Percentiles rank a stretch among this genome's conserved stretches.
Evolutionary conservation across 2,888 invertebrate genomes (phyloP).

Genomic region (Agrochola macilenta): DNA sequence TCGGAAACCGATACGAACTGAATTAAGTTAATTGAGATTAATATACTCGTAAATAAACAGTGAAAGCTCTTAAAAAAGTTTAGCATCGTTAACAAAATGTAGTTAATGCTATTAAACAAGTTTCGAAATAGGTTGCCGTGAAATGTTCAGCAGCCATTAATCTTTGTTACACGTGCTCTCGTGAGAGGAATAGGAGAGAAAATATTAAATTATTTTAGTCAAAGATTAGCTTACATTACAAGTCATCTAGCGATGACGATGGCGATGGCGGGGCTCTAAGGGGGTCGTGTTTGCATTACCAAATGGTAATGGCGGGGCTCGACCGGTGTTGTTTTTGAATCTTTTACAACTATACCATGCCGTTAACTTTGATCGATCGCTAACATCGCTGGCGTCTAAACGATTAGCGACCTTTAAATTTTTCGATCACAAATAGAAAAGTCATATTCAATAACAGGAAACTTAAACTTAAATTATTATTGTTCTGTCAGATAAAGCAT

Average conservation of each 20-base stretch:
- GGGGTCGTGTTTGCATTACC: too few relatives aligned
- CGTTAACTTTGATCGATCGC: conserved; percentile 29
- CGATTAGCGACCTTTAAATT: conserved; percentile 33
- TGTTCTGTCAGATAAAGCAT: too few relatives aligned
- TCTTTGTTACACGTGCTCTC: conserved; percentile 49
- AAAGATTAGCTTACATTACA: conserved; percentile 29
- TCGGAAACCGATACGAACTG: conserved; percentile 56
- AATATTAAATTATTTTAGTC: conserved; percentile 23
- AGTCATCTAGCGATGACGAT: conserved; percentile 26
- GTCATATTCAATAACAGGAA: conserved; percentile 22
- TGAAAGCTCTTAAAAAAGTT: conserved; percentile 23
- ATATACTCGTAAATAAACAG: conserved; percentile 48
- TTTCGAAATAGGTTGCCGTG: conserved; percentile 51
- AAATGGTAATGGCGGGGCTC: too few relatives aligned
- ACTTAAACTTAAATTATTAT: background rate
- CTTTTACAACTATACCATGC: conserved; percentile 32
- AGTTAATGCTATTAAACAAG: conserved; percentile 30
- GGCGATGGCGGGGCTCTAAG: too few relatives aligned
- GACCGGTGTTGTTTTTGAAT: conserved; percentile 46
- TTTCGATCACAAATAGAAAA: conserved; percentile 32
- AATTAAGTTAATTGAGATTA: conserved; percentile 57
- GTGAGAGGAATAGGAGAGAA: conserved; percentile 22
- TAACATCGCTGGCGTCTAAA: conserved; percentile 25
- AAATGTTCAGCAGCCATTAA: conserved; percentile 48
- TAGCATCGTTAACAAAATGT: conserved; percentile 24